Evolutionary conservation across 2,113 vertebrate species (phyloP).

Genomic region (Pandion haliaetus): DNA sequence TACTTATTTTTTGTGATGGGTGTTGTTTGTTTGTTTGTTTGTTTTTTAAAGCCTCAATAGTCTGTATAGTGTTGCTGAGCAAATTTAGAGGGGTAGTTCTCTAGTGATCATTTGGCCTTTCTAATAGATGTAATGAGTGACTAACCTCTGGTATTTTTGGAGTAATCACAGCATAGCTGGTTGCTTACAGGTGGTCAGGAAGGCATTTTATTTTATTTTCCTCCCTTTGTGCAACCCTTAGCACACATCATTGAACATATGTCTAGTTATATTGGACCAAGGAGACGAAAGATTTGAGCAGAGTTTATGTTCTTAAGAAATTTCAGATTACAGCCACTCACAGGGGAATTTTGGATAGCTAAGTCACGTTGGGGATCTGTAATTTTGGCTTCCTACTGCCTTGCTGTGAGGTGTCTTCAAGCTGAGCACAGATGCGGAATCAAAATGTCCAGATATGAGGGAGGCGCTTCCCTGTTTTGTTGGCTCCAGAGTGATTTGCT

Average conservation of each 20-base stretch:
- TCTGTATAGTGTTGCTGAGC: neutral
- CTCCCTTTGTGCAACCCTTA: neutral
- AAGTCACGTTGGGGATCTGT: neutral
- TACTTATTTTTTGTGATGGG: neutral
- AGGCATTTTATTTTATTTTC: constrained; percentile 7
- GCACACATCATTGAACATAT: neutral
- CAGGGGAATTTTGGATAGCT: neutral
- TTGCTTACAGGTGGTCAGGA: constrained; percentile 13
- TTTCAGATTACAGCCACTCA: neutral
- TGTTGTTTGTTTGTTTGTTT: neutral
- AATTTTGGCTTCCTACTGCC: neutral
- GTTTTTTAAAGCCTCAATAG: neutral
- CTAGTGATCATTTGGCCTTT: neutral
- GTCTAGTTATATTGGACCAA: constrained; percentile 20
- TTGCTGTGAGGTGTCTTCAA: neutral
- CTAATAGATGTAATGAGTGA: neutral
- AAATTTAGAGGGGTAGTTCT: neutral
- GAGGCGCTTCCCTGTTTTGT: neutral
- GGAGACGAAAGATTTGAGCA: neutral
- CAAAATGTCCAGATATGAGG: neutral
- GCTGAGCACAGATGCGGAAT: neutral
- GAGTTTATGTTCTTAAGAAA: constrained; percentile 20
- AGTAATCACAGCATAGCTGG: neutral
- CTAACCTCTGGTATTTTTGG: neutral
- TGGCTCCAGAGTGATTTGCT: neutral